phyloP scores from a whole-genome alignment of 1,140 invertebrate species.

The Bombus fervidus region DNA sequence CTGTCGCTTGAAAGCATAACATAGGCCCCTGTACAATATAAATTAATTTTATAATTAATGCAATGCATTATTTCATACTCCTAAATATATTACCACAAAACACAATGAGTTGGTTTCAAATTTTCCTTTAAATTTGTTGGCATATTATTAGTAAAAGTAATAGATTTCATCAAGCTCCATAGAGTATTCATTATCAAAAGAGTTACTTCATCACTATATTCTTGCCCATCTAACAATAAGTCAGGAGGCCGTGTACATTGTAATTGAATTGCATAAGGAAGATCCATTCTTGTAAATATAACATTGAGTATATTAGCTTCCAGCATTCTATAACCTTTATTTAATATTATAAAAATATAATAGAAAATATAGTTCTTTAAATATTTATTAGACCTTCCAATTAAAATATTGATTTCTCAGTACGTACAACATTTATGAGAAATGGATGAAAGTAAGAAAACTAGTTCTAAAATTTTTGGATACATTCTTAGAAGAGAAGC shows the following conservation, averaged over 20 bases:
- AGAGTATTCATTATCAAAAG: slow-evolving; percentile 65
- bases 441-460: slow-evolving; percentile 58
- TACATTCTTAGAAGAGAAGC: slow-evolving; percentile 50
- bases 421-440: slow-evolving; percentile 69
- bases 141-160: slow-evolving; percentile 33
- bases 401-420: neutral
- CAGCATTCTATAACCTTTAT: slow-evolving; percentile 71
- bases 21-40: slow-evolving; percentile 63
- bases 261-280: slow-evolving; percentile 49
- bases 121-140: slow-evolving; percentile 33
- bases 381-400: neutral
- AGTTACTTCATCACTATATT: slow-evolving; percentile 54
- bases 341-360: neutral
- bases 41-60: neutral
- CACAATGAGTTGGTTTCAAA: slow-evolving; percentile 34
- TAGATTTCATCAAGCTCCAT: slow-evolving; percentile 65
- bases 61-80: neutral
- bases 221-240: slow-evolving; percentile 35
- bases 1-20: slow-evolving; percentile 65
- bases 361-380: neutral
- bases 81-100: slow-evolving; percentile 66
- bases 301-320: slow-evolving; percentile 64
- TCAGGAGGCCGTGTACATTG: slow-evolving; percentile 36
- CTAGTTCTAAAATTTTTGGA: slow-evolving; percentile 60
- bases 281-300: slow-evolving; percentile 67